Evolutionary conservation across 1,140 invertebrate genomes (phyloP), one percentile per base, ranked within the genome.

Genomic region (Nilaparvata lugens): DNA sequence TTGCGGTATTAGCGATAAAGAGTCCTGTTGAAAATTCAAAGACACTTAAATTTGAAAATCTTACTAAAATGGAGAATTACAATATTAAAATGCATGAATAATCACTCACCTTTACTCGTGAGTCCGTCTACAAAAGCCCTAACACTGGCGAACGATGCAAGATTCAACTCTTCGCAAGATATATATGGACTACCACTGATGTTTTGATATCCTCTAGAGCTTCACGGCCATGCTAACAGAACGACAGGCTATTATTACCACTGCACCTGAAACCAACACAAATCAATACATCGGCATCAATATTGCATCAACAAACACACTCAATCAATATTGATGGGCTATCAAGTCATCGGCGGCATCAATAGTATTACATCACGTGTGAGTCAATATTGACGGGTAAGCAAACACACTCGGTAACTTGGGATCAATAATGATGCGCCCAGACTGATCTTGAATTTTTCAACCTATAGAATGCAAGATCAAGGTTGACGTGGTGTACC

Each of bases 161-260:
- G 35, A 35, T 60, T 52, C 25, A 60, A 53, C 24, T 52, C n/a
- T 51, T 60, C 58, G 42, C 45, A 52, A 1, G 19, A n/a, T 6
- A 60, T 24, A 13, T n/a, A 52, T 28, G 23, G 14, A 52, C 53
- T 60, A 2, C 45, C 24, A 11, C 48, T 60, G 16, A 19, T 52
- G 2, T 13, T 31, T 31, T n/a, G 21, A 60, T 60, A 4, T 60
- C 58, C 11, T 21, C 24, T 9, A 38, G 48, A 5, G 19, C 58
- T 16, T 31, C 13, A 1, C 19, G 7, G 6, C 58, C 58, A 35
- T 18, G 16, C 6, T 23, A n/a, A 28, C 4, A 25, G 25, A 28
- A n/a, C 58, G 19, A 52, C 58, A 60, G 13, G 58, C 58, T 14
- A 60, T 24, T 4, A 60, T 52, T 31, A 60, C 58, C 23, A 38